A percentile compares a stretch with the other conserved stretches of the same genome.
phyloP scores from a whole-genome alignment of 23 tunicate genomes.

The Oikopleura albicans region DNA sequence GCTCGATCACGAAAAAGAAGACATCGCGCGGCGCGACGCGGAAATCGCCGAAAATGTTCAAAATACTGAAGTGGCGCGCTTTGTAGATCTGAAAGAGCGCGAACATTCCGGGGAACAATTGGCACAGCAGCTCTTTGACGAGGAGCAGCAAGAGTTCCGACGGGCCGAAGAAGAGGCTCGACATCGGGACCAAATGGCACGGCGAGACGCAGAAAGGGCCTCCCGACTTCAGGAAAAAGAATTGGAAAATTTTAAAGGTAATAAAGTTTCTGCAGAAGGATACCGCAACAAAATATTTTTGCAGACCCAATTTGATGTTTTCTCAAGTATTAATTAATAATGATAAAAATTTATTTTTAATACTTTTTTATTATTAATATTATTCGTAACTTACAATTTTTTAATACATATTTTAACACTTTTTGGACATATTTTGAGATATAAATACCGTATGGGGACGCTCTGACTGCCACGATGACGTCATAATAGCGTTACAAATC shows the following conservation, averaged over 20 bases:
- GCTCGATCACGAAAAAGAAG: neutral
- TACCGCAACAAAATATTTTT: too few relatives aligned
- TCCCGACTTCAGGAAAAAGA: neutral
- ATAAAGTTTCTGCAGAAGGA: neutral
- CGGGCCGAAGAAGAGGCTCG: neutral
- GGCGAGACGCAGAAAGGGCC: neutral
- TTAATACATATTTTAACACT: too few relatives aligned
- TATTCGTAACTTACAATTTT: too few relatives aligned
- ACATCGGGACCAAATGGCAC: neutral
- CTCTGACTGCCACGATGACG: too few relatives aligned
- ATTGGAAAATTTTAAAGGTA: neutral
- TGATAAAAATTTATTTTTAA: too few relatives aligned
- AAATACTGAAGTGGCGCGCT: neutral
- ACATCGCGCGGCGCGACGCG: constrained; percentile 16
- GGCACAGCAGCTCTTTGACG: neutral
- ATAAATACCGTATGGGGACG: too few relatives aligned
- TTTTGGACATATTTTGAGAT: too few relatives aligned
- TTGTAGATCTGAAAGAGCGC: neutral
- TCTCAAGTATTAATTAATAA: too few relatives aligned
- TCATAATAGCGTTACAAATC: too few relatives aligned
- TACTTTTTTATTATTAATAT: too few relatives aligned
- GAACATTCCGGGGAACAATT: neutral
- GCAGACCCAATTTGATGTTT: too few relatives aligned
- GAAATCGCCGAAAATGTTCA: constrained; percentile 6
- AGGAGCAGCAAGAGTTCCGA: neutral